Percentiles rank a stretch among this genome's conserved stretches.
These are phyloP conservation scores for Lepus townsendii DNA, from an alignment of 2,797 vertebrate genomes.

Conservation along the genomic window DNA sequence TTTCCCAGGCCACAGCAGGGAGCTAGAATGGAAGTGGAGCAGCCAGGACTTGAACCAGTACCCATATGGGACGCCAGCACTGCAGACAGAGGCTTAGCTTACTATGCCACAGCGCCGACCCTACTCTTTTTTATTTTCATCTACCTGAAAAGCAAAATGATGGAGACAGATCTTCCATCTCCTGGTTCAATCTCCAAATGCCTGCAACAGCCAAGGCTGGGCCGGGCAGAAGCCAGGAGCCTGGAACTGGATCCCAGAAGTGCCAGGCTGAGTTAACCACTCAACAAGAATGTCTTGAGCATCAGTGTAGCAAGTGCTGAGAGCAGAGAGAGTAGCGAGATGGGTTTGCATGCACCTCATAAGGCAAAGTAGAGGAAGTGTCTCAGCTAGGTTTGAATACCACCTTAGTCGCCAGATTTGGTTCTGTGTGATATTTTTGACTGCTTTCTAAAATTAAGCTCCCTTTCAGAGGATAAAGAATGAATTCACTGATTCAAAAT, in stretches of 20 bases:
- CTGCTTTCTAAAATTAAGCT: constrained; percentile 72
- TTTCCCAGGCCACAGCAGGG: too few relatives aligned
- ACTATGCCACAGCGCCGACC: too few relatives aligned
- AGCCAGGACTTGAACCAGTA: too few relatives aligned
- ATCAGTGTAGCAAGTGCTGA: not conserved
- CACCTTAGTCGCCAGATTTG: constrained; percentile 30
- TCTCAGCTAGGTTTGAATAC: constrained; percentile 19
- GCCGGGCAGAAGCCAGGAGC: too few relatives aligned
- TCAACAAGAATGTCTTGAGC: not conserved
- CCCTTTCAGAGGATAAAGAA: constrained; percentile 50
- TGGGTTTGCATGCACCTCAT: not conserved
- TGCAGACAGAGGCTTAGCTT: too few relatives aligned
- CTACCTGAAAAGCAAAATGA: too few relatives aligned
- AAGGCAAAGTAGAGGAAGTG: constrained; percentile 48
- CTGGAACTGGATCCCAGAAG: not conserved
- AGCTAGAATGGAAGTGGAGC: too few relatives aligned
- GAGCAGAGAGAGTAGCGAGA: not conserved
- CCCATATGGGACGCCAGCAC: too few relatives aligned
- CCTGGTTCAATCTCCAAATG: too few relatives aligned
- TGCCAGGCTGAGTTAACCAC: not conserved
- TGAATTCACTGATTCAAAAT: constrained; percentile 65
- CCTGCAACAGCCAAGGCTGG: too few relatives aligned
- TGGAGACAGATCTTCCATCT: too few relatives aligned
- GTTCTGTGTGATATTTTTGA: constrained; percentile 67
- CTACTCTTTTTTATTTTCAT: too few relatives aligned